Conservation (phyloP, 2,797 vertebrate species). For the Sciurus vulgaris region DNA sequence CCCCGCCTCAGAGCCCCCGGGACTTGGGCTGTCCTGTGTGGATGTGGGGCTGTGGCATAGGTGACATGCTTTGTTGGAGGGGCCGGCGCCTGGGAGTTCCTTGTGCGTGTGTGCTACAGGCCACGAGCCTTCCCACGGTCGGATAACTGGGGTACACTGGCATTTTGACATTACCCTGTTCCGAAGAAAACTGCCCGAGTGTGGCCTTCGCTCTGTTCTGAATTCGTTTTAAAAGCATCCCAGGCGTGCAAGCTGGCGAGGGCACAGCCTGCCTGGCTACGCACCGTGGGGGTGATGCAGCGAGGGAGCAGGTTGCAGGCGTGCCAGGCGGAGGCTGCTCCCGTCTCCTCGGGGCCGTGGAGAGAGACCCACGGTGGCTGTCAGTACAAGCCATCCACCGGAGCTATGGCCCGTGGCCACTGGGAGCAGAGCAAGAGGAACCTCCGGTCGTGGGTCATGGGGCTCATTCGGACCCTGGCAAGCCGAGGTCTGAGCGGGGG, state of each 20-base stretch:
- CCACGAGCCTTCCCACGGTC: background rate
- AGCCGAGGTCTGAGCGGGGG: background rate
- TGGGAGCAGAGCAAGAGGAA: background rate
- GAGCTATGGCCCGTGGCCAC: background rate
- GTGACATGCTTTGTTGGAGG: too few relatives aligned
- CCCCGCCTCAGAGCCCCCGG: accelerated
- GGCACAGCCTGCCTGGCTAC: background rate
- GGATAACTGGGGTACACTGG: background rate
- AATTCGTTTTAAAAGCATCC: background rate
- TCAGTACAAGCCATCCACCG: accelerated
- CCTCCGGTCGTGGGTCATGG: accelerated
- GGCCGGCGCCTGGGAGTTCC: background rate
- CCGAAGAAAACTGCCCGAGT: background rate
- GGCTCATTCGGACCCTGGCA: background rate
- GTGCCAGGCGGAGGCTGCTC: too few relatives aligned
- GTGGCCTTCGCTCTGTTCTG: background rate
- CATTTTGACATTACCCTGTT: background rate
- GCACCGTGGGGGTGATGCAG: background rate
- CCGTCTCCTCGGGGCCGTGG: background rate
- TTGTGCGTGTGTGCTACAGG: background rate
- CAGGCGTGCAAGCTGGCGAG: background rate
- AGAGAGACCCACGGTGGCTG: background rate
- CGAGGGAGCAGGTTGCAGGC: background rate
- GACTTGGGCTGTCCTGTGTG: accelerated
- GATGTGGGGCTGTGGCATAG: background rate